These are phyloP conservation scores for Eupleurogrammus muticus DNA, from an alignment of 2,797 vertebrate genomes.

Conservation along the genomic window DNA sequence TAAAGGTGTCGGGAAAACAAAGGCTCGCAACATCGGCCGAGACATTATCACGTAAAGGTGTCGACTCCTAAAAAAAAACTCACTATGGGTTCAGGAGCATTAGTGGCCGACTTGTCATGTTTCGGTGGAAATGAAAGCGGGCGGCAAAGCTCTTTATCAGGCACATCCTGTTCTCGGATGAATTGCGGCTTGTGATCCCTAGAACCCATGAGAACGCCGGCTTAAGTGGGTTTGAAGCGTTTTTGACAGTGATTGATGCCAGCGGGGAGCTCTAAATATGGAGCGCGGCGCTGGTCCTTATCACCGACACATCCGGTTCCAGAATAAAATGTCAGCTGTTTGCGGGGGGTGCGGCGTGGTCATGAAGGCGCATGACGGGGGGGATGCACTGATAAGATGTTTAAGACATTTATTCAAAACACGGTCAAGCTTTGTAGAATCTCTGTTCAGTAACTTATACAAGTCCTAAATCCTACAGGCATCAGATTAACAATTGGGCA, in stretches of 20 bases:
- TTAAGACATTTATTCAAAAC: conserved; percentile 8
- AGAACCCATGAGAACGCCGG: conserved; percentile 51
- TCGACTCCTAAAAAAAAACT: background rate
- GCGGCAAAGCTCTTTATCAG: conserved; percentile 38
- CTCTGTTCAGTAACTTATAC: conserved; percentile 4
- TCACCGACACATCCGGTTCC: conserved; percentile 48
- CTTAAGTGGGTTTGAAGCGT: conserved; percentile 61
- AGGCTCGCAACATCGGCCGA: background rate
- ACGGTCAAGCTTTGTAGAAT: conserved; percentile 16
- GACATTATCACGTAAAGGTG: background rate
- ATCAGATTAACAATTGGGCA: conserved; percentile 34
- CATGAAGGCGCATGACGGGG: background rate
- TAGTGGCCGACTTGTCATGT: background rate
- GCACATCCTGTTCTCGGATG: conserved; percentile 45
- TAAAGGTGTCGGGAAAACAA: background rate
- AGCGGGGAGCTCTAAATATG: conserved; percentile 49
- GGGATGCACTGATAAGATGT: background rate
- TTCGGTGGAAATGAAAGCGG: conserved; percentile 23
- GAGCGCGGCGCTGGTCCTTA: conserved; percentile 47
- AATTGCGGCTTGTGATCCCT: conserved; percentile 51
- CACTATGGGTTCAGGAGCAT: background rate
- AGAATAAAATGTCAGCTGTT: conserved; percentile 54
- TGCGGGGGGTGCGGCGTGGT: background rate
- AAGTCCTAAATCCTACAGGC: conserved; percentile 32
- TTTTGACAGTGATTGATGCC: conserved; percentile 64